phyloP scores from a whole-genome alignment of 2,888 invertebrate species.

The Apeira syringaria region DNA sequence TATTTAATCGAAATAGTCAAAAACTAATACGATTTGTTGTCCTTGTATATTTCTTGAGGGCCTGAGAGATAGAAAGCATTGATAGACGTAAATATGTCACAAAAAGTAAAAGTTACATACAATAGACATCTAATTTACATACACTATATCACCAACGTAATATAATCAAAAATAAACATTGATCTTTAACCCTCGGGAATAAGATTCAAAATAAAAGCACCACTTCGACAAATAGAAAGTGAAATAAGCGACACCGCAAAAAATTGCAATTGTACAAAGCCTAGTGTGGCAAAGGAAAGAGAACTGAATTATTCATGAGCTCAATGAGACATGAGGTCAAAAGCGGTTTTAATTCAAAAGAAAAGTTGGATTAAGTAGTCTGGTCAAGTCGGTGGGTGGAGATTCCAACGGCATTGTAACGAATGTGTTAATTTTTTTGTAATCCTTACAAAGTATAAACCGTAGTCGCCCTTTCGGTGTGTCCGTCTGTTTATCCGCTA shows the following conservation, averaged over 20 bases:
- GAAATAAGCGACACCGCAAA: slow-evolving; percentile 15
- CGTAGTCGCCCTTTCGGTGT: too few species aligned
- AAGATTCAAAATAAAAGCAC: slow-evolving; percentile 3
- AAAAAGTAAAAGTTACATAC: slow-evolving; percentile 7
- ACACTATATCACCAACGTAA: background rate
- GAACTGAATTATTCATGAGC: slow-evolving; percentile 14
- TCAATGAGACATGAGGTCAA: slow-evolving; percentile 6
- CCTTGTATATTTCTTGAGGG: too few species aligned
- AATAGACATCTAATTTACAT: background rate
- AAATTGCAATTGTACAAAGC: slow-evolving; percentile 14
- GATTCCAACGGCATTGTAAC: too few species aligned
- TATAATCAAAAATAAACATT: background rate
- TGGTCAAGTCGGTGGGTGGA: too few species aligned
- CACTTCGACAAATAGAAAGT: slow-evolving; percentile 7
- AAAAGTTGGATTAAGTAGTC: background rate
- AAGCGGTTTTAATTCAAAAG: background rate
- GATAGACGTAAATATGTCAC: too few species aligned
- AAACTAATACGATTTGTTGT: too few species aligned
- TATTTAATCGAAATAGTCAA: too few species aligned
- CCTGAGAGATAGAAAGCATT: too few species aligned
- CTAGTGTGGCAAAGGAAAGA: background rate
- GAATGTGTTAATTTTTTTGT: too few species aligned
- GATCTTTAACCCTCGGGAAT: background rate
- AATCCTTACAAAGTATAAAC: too few species aligned
- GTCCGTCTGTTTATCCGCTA: too few species aligned